Evolutionary conservation across 2,797 vertebrate species (phyloP).

Genomic region (Myotis myotis): DNA sequence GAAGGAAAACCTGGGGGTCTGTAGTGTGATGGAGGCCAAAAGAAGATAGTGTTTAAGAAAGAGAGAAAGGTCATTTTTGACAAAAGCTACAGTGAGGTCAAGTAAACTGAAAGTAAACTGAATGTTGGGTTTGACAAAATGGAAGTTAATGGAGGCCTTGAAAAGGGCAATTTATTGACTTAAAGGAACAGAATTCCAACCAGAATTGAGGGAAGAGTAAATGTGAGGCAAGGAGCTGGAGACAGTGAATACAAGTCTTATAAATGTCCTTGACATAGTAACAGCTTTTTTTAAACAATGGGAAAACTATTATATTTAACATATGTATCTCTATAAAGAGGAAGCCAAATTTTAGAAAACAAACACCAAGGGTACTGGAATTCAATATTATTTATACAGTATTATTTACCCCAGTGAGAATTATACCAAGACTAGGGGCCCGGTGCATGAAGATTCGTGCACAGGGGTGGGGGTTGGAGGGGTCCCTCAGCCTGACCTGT

Average conservation of each 20-base stretch:
- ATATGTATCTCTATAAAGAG: not conserved
- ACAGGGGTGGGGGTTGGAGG: too few relatives aligned
- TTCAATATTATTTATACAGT: not conserved
- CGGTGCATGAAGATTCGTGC: too few relatives aligned
- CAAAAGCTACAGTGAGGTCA: not conserved
- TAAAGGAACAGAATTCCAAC: not conserved
- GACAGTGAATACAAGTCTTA: not conserved
- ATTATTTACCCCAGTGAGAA: not conserved
- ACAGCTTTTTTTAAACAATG: not conserved
- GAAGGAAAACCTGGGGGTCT: too few relatives aligned
- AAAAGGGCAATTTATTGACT: not conserved
- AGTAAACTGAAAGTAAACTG: not conserved
- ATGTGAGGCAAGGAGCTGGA: not conserved
- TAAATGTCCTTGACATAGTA: not conserved
- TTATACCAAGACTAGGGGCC: not conserved
- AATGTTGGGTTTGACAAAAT: not conserved
- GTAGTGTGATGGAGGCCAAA: not conserved
- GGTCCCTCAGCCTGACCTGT: too few relatives aligned
- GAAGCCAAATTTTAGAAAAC: not conserved
- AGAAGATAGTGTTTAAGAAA: not conserved
- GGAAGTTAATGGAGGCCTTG: not conserved
- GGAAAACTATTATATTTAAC: not conserved
- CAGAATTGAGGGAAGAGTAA: not conserved
- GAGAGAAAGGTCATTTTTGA: not conserved
- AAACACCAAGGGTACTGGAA: not conserved